Conservation (phyloP, 2,113 vertebrate genomes). For the Gavialis gangeticus region DNA sequence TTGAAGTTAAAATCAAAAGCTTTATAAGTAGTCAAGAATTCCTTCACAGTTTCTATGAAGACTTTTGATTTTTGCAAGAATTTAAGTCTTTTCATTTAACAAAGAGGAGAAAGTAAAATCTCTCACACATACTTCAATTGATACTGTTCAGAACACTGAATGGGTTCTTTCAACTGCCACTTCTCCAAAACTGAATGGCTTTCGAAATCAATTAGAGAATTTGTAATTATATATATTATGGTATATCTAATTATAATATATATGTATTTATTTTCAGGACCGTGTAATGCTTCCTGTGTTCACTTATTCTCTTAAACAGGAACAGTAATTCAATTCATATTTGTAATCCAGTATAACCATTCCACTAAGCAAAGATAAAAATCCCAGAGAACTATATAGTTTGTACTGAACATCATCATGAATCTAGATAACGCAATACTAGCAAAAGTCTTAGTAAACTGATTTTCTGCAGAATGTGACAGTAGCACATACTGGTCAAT, state of each 20-base stretch:
- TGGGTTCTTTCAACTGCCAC: not conserved
- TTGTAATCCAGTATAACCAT: not conserved
- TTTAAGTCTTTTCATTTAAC: not conserved
- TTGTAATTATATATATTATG: no score
- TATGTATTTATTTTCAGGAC: not conserved
- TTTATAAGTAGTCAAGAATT: not conserved
- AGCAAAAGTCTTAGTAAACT: not conserved
- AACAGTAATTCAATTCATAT: not conserved
- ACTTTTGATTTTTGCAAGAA: not conserved
- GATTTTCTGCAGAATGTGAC: not conserved
- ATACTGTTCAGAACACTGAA: not conserved
- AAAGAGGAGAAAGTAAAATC: not conserved
- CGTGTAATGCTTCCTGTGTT: not conserved
- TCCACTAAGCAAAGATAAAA: not conserved
- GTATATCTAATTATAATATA: no score
- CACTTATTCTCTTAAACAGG: not conserved
- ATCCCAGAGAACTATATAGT: not conserved
- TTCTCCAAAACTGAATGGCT: not conserved
- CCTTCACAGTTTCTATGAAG: not conserved
- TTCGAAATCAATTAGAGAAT: not conserved
- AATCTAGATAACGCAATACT: not conserved
- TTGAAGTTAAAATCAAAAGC: not conserved
- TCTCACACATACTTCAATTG: not conserved
- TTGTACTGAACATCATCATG: not conserved
- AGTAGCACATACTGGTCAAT: not conserved